Base-by-base conservation (phyloP, 2,888 invertebrate genomes). In the Parnassius smintheus region DNA sequence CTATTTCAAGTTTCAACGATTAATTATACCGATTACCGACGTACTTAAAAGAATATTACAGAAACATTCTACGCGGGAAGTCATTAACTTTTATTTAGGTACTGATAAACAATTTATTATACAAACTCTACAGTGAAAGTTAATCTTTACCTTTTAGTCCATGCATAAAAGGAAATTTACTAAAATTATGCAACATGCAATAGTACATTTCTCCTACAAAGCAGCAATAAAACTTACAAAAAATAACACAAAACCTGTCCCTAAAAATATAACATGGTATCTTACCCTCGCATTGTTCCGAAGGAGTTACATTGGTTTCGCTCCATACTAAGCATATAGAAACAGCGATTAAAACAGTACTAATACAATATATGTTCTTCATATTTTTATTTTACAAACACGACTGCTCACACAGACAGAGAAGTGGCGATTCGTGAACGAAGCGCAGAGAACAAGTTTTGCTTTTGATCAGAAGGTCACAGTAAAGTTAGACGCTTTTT, bases 211-310 rank as follows among this genome's bases (percentile, higher is more conserved):
- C 35, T 35, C 35, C 35, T 35, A 35, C 35, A 35, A 35, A 35
- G 7, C 35, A 35, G 35, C 35, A 51, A 49, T 42, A 45, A n/a
- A 22, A 7, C 13, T 25, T 12, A 45, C 12, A 35, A 35, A 35
- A 35, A 35, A 35, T 35, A 18, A 18, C 18, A 1, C 35, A 35
- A 35, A 35, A 35, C 35, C 35, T 35, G 35, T 35, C 35, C 35
- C 35, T 35, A 35, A 35, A 35, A 35, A 7, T 35, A 35, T 35
- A 35, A 35, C 8, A 11, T 46, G n/a, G n/a, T 55, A 48, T 66
- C 77, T 69, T 71, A 81, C 81, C 77, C 62, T 68, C 59, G 65
- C 81, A 82, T 71, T 82, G 81, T 62, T 73, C 67, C 10, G 71
- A 61, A 2, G 79, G 79, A 2, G 75, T 75, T 9, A 66, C 58